Percentiles rank a stretch among this genome's conserved stretches.
Conservation (phyloP, 2,113 vertebrate genomes). For the Albula goreensis region DNA sequence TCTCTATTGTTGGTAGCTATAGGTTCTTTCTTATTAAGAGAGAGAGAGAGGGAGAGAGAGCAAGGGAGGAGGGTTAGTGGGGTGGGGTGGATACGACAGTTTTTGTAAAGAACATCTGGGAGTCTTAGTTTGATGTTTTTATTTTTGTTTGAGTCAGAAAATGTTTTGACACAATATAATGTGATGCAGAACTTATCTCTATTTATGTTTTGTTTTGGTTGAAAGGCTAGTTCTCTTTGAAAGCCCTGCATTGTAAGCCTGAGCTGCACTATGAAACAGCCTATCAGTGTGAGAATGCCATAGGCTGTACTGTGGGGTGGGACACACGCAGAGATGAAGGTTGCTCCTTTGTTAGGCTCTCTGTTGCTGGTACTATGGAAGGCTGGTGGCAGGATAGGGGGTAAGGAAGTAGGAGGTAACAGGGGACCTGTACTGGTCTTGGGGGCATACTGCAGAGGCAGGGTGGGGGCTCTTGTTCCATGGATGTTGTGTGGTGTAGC, state of each 20-base stretch:
- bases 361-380: neutral
- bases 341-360: neutral
- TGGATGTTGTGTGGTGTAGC: constrained; percentile 33
- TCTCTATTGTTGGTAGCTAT: neutral
- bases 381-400: neutral
- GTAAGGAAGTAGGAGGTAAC: neutral
- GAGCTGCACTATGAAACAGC: too few relatives aligned
- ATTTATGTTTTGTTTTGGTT: too few relatives aligned
- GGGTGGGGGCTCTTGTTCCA: neutral
- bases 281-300: neutral
- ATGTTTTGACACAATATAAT: neutral
- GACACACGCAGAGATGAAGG: neutral
- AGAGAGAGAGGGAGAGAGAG: too few relatives aligned
- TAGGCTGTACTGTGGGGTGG: neutral
- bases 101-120: neutral
- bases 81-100: neutral
- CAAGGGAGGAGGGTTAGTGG: too few relatives aligned
- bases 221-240: neutral
- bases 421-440: neutral
- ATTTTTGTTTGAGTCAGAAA: neutral
- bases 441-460: neutral
- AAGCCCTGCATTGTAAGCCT: neutral
- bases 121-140: neutral
- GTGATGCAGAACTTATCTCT: neutral
- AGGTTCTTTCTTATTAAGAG: neutral